These are phyloP conservation scores for Peromyscus aztecus DNA, from an alignment of 2,797 vertebrate species.

Conservation along the genomic window DNA sequence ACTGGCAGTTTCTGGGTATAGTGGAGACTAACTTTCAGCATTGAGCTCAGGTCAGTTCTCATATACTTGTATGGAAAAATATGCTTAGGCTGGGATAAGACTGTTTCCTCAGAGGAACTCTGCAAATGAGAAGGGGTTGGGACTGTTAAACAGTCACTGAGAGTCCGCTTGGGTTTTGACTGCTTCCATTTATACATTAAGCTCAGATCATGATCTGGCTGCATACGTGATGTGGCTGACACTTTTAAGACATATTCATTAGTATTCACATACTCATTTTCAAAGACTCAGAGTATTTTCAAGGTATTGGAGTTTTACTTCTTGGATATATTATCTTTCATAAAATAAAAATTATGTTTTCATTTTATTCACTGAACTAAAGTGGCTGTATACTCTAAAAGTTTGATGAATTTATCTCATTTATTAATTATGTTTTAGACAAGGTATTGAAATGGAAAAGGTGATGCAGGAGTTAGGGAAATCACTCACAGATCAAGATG, in stretches of 20 bases:
- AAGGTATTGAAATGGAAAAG: conserved; percentile 95
- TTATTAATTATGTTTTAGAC: conserved; percentile 87
- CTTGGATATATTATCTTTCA: neutral
- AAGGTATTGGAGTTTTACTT: neutral
- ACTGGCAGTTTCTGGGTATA: conserved; percentile 2
- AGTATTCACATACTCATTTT: neutral
- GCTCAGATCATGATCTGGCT: neutral
- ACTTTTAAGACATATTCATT: neutral
- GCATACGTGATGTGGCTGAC: neutral
- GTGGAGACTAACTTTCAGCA: conserved; percentile 7
- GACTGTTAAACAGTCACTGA: neutral
- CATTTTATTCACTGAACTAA: neutral
- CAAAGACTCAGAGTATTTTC: neutral
- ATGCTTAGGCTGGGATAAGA: neutral
- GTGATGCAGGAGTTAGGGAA: conserved; percentile 98
- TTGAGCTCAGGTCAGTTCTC: neutral
- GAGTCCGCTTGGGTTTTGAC: conserved; percentile 14
- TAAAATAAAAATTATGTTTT: conserved; percentile 4
- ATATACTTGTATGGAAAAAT: conserved; percentile 35
- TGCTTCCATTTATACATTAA: neutral
- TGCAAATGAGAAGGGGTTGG: neutral
- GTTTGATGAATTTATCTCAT: neutral
- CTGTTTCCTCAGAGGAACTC: conserved; percentile 5
- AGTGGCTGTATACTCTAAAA: neutral
- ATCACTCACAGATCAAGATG: conserved; percentile 96